phyloP scores from a whole-genome alignment of 2,113 vertebrate species.

The Pyrgilauda ruficollis region DNA sequence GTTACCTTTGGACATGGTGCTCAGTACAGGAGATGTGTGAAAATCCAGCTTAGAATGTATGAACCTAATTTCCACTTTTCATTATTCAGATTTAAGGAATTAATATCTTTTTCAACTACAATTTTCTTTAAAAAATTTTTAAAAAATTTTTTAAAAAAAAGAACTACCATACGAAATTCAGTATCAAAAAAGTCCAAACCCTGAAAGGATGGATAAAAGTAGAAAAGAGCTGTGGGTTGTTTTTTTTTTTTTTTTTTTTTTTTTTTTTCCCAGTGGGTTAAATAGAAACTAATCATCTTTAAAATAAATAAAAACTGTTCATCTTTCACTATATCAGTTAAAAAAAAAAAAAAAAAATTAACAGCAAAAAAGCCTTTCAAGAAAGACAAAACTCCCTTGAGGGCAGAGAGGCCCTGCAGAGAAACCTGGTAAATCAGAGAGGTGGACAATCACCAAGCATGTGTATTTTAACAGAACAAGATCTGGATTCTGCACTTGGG shows the following conservation, averaged over 20 bases:
- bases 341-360: neutral
- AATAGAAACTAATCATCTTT: neutral
- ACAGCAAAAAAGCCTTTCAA: neutral
- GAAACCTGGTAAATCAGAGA: neutral
- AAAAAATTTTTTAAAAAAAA: neutral
- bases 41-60: neutral
- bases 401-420: neutral
- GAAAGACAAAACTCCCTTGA: neutral
- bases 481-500: neutral
- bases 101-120: neutral
- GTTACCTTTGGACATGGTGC: neutral
- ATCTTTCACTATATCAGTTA: neutral
- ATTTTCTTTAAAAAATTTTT: neutral
- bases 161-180: neutral
- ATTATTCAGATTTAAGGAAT: neutral
- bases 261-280: neutral
- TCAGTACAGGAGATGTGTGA: neutral
- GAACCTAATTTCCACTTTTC: neutral
- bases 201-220: neutral
- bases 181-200: neutral
- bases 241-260: neutral
- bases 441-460: neutral
- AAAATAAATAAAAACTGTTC: neutral
- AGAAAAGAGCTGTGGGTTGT: neutral
- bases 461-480: neutral